phyloP scores from a whole-genome alignment of 2,888 invertebrate species.

The Trypoxylon attenuatum region DNA sequence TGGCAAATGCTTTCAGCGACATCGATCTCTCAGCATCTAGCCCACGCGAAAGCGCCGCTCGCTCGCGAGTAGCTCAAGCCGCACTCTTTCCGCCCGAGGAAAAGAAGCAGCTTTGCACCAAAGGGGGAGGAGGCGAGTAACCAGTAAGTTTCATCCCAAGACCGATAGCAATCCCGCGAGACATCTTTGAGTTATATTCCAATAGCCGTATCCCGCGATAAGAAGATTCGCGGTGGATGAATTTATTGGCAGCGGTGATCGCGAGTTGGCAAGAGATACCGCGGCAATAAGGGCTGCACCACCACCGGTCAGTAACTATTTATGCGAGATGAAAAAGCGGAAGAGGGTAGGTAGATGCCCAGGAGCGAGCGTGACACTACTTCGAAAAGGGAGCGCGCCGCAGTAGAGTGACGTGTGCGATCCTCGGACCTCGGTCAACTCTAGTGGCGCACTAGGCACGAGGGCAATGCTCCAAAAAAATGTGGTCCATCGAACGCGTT shows the following conservation, averaged over 20 bases:
- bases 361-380: constrained; percentile 1
- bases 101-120: too few relatives aligned
- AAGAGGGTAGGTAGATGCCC: background rate
- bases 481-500: background rate
- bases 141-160: background rate
- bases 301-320: background rate
- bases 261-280: constrained; percentile 4
- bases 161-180: background rate
- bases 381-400: background rate
- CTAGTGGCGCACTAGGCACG: background rate
- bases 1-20: too few relatives aligned
- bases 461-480: background rate
- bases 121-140: too few relatives aligned
- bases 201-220: constrained; percentile 23
- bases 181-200: constrained; percentile 3
- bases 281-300: background rate
- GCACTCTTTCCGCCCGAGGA: too few relatives aligned
- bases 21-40: too few relatives aligned
- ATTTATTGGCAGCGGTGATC: constrained; percentile 30
- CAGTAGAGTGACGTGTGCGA: background rate
- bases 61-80: too few relatives aligned
- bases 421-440: too few relatives aligned
- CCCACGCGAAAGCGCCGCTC: too few relatives aligned
- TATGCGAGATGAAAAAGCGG: background rate
- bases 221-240: constrained; percentile 22